Conservation (phyloP, 1,140 invertebrate species). For the Drosophila aff. region DNA sequence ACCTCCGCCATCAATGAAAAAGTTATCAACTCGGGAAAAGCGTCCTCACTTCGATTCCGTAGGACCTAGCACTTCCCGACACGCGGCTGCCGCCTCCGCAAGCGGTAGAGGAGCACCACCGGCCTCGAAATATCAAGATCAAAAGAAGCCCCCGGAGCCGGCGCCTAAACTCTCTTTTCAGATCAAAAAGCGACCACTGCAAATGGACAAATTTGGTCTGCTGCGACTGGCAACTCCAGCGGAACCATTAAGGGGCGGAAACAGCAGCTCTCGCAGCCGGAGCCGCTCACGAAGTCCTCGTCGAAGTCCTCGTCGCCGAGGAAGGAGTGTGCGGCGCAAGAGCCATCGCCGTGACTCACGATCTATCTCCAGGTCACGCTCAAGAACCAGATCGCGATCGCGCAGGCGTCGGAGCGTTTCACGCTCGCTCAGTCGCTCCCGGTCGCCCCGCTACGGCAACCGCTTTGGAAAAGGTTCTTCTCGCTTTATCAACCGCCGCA, state of each 20-base stretch:
- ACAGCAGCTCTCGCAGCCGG: slow-evolving; percentile 84
- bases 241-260: slow-evolving; percentile 19
- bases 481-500: slow-evolving; percentile 30
- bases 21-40: slow-evolving; percentile 1
- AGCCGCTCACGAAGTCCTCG: slow-evolving; percentile 83
- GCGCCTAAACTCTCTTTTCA: slow-evolving; percentile 70
- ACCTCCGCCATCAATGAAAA: slow-evolving; percentile 33
- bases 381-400: slow-evolving; percentile 84
- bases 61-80: slow-evolving; percentile 57
- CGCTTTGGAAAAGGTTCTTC: slow-evolving; percentile 18
- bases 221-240: slow-evolving; percentile 87
- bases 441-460: slow-evolving; percentile 11
- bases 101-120: slow-evolving; percentile 18
- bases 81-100: slow-evolving; percentile 38
- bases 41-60: slow-evolving; percentile 22
- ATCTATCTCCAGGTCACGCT: slow-evolving; percentile 28
- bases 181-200: slow-evolving; percentile 85
- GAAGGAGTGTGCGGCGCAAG: slow-evolving; percentile 5
- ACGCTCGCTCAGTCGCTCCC: slow-evolving; percentile 22
- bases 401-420: slow-evolving; percentile 60
- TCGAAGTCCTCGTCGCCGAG: slow-evolving; percentile 4
- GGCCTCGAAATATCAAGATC: slow-evolving; percentile 40
- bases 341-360: slow-evolving; percentile 14
- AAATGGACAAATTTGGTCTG: slow-evolving; percentile 89
- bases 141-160: slow-evolving; percentile 37